A percentile compares a stretch with the other conserved stretches of the same genome.
phyloP scores from a whole-genome alignment of 2,113 vertebrate genomes.

The Laticauda colubrina region DNA sequence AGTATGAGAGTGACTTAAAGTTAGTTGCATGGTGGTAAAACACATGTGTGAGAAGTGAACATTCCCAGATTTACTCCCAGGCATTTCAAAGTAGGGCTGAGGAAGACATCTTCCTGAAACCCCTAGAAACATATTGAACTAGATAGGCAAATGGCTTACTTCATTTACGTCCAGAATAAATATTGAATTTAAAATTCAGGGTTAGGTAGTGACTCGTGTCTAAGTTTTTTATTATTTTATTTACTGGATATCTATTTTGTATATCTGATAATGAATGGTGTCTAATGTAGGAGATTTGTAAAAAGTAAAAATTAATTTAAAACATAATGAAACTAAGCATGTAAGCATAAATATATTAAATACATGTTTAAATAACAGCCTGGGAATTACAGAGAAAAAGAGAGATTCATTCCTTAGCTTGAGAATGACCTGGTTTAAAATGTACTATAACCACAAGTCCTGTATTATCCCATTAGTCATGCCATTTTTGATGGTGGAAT shows the following conservation, averaged over 20 bases:
- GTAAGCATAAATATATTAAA: neutral
- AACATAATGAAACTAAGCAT: neutral
- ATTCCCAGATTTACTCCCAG: neutral
- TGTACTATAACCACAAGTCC: neutral
- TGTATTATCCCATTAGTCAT: neutral
- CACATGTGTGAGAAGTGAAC: neutral
- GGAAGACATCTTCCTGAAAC: no score
- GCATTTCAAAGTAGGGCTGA: neutral
- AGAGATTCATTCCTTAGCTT: neutral
- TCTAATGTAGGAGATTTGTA: neutral
- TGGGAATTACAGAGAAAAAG: neutral
- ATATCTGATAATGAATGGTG: neutral
- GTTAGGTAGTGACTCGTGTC: neutral
- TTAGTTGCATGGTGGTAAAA: neutral
- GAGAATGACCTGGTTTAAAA: neutral
- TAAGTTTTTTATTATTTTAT: neutral
- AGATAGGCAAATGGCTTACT: neutral
- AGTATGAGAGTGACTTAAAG: neutral
- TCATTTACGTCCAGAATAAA: neutral
- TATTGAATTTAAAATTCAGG: neutral
- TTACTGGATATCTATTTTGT: neutral
- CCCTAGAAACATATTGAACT: neutral
- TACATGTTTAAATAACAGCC: neutral
- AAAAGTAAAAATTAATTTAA: neutral
- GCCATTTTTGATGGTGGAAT: neutral